phyloP scores from a whole-genome alignment of 2,113 vertebrate genomes.

The Strigops habroptila region DNA sequence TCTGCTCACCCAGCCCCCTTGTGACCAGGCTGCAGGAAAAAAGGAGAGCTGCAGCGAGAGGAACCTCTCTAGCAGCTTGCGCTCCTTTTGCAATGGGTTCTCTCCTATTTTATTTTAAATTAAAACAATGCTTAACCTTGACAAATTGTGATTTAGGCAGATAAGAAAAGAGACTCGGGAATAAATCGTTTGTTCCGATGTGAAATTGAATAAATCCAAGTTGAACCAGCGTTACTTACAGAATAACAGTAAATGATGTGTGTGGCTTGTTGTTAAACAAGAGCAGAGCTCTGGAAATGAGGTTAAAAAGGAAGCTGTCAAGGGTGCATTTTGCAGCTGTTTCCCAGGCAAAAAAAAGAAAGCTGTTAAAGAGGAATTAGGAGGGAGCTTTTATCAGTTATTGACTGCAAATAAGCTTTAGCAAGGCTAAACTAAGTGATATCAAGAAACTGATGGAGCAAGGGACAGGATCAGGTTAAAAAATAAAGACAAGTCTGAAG shows the following conservation, averaged over 20 bases:
- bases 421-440: not conserved
- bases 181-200: conserved; percentile 10
- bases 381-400: not conserved
- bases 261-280: conserved; percentile 27
- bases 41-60: not conserved
- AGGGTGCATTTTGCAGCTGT: not conserved
- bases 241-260: conserved; percentile 21
- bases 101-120: not conserved
- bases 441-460: not conserved
- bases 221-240: conserved; percentile 35
- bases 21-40: not conserved
- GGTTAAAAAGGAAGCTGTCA: conserved; percentile 40
- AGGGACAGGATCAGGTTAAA: not conserved
- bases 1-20: not conserved
- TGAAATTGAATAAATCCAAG: conserved; percentile 50
- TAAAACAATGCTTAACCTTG: conserved; percentile 55
- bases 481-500: not conserved
- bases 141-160: conserved; percentile 18
- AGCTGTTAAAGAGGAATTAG: not conserved
- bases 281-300: conserved; percentile 49
- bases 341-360: not conserved
- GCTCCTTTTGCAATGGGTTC: not conserved
- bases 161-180: not conserved
- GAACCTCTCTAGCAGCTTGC: not conserved
- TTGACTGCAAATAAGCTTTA: not conserved